A percentile compares a stretch with the other conserved stretches of the same genome.
Evolutionary conservation across 1,140 invertebrate species (phyloP).

Genomic region (Oscheius sp.): DNA sequence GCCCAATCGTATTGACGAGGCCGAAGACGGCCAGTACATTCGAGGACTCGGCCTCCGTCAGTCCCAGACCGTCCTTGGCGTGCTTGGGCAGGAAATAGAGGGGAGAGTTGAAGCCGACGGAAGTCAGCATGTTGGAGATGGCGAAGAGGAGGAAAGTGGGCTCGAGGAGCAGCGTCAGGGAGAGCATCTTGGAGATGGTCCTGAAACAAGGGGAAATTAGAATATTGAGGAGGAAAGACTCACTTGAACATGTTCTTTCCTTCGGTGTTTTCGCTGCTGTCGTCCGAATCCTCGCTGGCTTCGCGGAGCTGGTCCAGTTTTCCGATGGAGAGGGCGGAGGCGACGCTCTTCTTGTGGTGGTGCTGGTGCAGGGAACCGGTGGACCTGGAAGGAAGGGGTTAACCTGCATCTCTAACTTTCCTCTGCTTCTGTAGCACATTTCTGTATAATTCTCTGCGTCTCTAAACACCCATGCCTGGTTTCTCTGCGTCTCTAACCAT

Average conservation of each 20-base stretch:
- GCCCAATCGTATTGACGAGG: slow-evolving; percentile 80
- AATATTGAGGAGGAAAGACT: not conserved
- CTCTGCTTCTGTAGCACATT: not conserved
- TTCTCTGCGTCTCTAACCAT: no score
- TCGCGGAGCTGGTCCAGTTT: slow-evolving; percentile 45
- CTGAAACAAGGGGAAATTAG: slow-evolving; percentile 32
- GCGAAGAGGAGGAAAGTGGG: slow-evolving; percentile 84
- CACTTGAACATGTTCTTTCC: slow-evolving; percentile 36
- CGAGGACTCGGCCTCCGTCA: slow-evolving; percentile 74
- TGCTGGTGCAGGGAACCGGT: slow-evolving; percentile 26
- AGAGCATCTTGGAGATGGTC: slow-evolving; percentile 76
- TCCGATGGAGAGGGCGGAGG: slow-evolving; percentile 32
- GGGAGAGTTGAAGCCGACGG: slow-evolving; percentile 91
- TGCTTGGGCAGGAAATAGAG: slow-evolving; percentile 73
- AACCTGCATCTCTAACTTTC: no score
- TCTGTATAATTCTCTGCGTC: no score
- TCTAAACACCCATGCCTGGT: no score
- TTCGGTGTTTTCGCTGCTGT: slow-evolving; percentile 25
- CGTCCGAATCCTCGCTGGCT: slow-evolving; percentile 23
- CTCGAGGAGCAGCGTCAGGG: slow-evolving; percentile 78
- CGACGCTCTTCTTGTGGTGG: slow-evolving; percentile 45
- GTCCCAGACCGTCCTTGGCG: slow-evolving; percentile 58
- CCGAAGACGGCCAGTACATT: slow-evolving; percentile 89
- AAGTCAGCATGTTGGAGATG: slow-evolving; percentile 88
- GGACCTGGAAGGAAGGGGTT: slow-evolving; percentile 1